These are phyloP conservation scores for Kradibia gibbosae DNA, from an alignment of 1,140 invertebrate species.

Conservation along the genomic window DNA sequence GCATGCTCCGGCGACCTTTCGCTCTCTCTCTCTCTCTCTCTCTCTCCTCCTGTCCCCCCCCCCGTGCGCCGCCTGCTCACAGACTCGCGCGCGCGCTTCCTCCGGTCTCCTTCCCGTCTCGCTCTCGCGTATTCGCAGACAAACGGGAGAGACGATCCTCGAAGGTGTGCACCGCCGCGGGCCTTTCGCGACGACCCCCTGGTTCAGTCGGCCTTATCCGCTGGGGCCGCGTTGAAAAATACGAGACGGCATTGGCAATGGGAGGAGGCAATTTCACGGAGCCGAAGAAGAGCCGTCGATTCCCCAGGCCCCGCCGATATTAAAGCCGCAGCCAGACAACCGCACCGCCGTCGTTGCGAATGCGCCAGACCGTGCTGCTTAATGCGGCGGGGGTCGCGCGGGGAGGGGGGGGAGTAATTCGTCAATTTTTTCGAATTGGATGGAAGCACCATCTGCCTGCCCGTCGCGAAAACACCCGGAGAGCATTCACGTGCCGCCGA, in stretches of 20 bases:
- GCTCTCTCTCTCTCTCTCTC: conserved; percentile 17
- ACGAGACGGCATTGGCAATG: neutral
- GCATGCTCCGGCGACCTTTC: conserved; percentile 45
- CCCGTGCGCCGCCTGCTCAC: no score
- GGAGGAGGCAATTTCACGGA: neutral
- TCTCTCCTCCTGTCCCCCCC: no score
- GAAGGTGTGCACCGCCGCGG: neutral
- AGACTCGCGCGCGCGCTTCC: conserved; percentile 3
- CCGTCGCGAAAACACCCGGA: conserved; percentile 32
- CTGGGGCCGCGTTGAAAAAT: neutral
- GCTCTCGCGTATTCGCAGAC: neutral
- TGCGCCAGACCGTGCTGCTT: no score
- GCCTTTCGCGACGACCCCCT: neutral
- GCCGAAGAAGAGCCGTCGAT: neutral
- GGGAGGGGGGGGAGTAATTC: neutral
- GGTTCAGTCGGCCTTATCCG: neutral
- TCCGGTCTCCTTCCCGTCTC: neutral
- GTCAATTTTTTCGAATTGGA: conserved; percentile 28
- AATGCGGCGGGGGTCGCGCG: neutral
- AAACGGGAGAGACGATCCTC: neutral
- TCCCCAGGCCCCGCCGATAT: neutral
- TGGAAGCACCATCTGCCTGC: conserved; percentile 47
- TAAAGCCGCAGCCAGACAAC: no score
- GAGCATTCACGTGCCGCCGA: conserved; percentile 37
- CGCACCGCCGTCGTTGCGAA: no score